A percentile compares a stretch with the other conserved stretches of the same genome.
These are phyloP conservation scores for Cyclopterus lumpus DNA, from an alignment of 2,797 vertebrate species.

Conservation along the genomic window DNA sequence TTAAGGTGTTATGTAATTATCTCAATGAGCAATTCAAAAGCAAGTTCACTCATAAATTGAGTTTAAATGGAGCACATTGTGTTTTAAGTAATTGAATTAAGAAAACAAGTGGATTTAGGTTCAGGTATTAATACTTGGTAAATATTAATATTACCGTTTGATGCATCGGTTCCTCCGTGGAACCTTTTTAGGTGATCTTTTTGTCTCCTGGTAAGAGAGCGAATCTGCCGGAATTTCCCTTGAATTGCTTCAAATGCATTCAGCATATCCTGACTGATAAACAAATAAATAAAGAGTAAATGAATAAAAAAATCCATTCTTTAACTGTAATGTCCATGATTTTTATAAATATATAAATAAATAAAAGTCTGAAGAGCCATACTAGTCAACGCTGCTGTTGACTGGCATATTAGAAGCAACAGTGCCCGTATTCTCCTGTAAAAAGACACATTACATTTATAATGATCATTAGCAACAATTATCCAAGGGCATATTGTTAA, in stretches of 20 bases:
- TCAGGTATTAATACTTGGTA: slow-evolving; percentile 11
- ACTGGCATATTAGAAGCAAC: slow-evolving; percentile 65
- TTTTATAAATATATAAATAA: neutral
- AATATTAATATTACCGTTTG: slow-evolving; percentile 85
- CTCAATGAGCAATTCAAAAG: slow-evolving; percentile 54
- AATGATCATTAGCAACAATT: slow-evolving; percentile 45
- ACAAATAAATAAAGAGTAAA: slow-evolving; percentile 63
- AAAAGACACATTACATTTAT: slow-evolving; percentile 55
- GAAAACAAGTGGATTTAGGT: slow-evolving; percentile 3
- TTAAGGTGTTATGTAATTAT: slow-evolving; percentile 62
- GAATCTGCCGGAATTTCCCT: slow-evolving; percentile 93
- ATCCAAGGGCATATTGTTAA: slow-evolving; percentile 22
- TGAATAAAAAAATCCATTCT: neutral
- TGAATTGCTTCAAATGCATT: slow-evolving; percentile 91
- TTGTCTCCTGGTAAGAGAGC: slow-evolving; percentile 90
- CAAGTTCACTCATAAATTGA: slow-evolving; percentile 44
- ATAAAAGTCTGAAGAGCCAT: slow-evolving; percentile 45
- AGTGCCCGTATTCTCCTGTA: slow-evolving; percentile 67
- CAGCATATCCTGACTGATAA: slow-evolving; percentile 89
- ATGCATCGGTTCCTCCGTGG: slow-evolving; percentile 86
- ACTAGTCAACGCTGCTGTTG: slow-evolving; percentile 76
- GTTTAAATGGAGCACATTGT: slow-evolving; percentile 58
- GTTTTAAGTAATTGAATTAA: slow-evolving; percentile 60
- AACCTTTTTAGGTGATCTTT: slow-evolving; percentile 94
- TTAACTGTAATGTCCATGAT: slow-evolving; percentile 11